Conservation (phyloP, 2,888 invertebrate genomes). For the Dastarcus helophoroides region DNA sequence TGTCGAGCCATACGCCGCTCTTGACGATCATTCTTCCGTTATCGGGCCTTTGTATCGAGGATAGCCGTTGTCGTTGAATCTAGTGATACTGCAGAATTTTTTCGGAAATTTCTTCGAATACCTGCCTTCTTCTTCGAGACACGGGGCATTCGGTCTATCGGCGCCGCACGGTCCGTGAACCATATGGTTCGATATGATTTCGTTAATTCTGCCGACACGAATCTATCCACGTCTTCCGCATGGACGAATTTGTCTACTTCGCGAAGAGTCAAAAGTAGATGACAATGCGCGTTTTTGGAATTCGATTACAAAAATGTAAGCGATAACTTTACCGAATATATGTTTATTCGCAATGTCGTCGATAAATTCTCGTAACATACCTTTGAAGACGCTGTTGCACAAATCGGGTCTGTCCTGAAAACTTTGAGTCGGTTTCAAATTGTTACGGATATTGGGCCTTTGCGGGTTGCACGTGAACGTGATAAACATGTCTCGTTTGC, state of each 20-base stretch:
- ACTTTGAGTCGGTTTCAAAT: slow-evolving; percentile 5
- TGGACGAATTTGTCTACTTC: slow-evolving; percentile 2
- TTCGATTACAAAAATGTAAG: slow-evolving; percentile 14
- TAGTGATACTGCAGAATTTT: background rate
- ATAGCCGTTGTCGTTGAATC: background rate
- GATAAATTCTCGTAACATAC: slow-evolving; percentile 12
- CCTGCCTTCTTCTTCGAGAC: background rate
- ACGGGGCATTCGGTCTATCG: slow-evolving; percentile 5
- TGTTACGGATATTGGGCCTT: slow-evolving; percentile 13
- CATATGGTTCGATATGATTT: slow-evolving; percentile 1
- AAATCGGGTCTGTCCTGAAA: slow-evolving; percentile 14
- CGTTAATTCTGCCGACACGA: slow-evolving; percentile 5
- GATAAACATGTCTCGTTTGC: slow-evolving; percentile 12
- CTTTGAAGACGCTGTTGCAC: slow-evolving; percentile 11
- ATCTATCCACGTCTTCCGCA: slow-evolving; percentile 6
- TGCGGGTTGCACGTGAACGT: slow-evolving; percentile 15
- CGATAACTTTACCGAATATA: slow-evolving; percentile 7
- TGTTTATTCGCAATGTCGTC: slow-evolving; percentile 7
- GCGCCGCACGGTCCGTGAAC: slow-evolving; percentile 9
- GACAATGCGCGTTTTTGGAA: slow-evolving; percentile 15
- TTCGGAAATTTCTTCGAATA: slow-evolving; percentile 7
- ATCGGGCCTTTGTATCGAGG: slow-evolving; percentile 5
- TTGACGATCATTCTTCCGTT: slow-evolving; percentile 1
- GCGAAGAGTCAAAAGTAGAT: slow-evolving; percentile 3
- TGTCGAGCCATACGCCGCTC: slow-evolving; percentile 16